Base-by-base conservation (phyloP, 2,113 vertebrate genomes). In the Osmerus mordax region DNA sequence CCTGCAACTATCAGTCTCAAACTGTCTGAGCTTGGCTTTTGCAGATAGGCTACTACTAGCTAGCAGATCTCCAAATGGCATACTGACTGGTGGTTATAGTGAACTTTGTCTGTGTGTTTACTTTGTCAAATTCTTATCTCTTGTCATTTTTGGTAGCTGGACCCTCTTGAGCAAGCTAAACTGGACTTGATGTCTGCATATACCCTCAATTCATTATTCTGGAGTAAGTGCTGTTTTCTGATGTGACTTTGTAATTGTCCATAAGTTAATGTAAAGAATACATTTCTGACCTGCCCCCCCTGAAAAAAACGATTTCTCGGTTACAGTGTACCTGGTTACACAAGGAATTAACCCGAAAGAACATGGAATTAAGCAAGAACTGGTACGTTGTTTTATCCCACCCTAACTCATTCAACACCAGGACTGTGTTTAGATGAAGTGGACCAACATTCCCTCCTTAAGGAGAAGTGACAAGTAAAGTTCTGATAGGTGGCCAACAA, bases 311-410 rank as follows among this genome's bases (percentile, higher is more conserved):
- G 0, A 47, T 47, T 54, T 73, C 88, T 73, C 74, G 23, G 90
- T 71, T 82, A 0, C 77, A 99, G 97, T 96, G 79, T 99, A 98
- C 71, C 88, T 99, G 91, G 91, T 95, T 65, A 96, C 95, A 72
- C 95, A 96, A 86, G 97, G 97, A 81, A 75, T 97, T 67, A 99
- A 96, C 88, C 95, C 97, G 21, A 97, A 97, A 86, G 96, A 99
- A 7, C 97, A 99, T 87, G 94, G 92, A 73, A 94, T 99, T 80
- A 99, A 98, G 89, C 95, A 96, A 72, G 97, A 99, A 70, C 76
- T 99, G 94, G 97, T 99, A 88, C 90, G 94, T 80, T 13, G 29
- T 1, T 13, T 68, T 15, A 14, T 25, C 18, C 18, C 9, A n/a
- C 19, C 3, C 21, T 60, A 4, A 60, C 19, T 60, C 19, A 21